A percentile compares a stretch with the other conserved stretches of the same genome.
These are phyloP conservation scores for Melieria crassipennis DNA, from an alignment of 2,888 invertebrate genomes.

Conservation along the genomic window DNA sequence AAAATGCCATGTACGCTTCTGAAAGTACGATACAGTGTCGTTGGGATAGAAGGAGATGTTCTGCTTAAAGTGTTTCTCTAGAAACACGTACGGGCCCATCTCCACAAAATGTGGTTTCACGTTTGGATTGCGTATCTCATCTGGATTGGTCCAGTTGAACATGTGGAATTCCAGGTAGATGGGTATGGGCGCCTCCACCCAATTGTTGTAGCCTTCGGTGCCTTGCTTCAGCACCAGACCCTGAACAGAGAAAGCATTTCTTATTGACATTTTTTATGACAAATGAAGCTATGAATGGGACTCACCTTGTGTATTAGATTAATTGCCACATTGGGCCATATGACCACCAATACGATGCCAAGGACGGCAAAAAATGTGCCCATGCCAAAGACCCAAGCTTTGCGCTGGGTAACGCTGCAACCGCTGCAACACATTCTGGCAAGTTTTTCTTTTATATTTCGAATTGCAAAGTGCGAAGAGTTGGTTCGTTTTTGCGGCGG, in stretches of 20 bases:
- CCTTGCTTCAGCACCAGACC: conserved; percentile 72
- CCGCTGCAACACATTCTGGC: conserved; percentile 58
- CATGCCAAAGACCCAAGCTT: conserved; percentile 62
- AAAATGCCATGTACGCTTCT: conserved; percentile 79
- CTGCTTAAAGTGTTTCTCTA: conserved; percentile 58
- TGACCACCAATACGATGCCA: conserved; percentile 54
- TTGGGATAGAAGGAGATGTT: conserved; percentile 76
- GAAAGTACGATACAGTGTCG: conserved; percentile 80
- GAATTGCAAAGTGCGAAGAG: background rate
- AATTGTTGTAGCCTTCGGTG: conserved; percentile 76
- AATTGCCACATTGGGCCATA: conserved; percentile 57
- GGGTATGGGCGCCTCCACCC: conserved; percentile 85
- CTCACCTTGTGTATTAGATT: conserved; percentile 57
- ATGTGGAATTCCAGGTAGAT: conserved; percentile 80
- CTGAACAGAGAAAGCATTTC: conserved; percentile 61
- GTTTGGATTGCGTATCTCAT: conserved; percentile 68
- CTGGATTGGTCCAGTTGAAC: conserved; percentile 82
- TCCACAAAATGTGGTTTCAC: conserved; percentile 73
- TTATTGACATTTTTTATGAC: background rate
- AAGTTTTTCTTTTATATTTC: conserved; percentile 1
- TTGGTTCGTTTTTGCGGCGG: background rate
- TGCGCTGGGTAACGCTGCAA: conserved; percentile 61
- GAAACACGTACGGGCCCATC: conserved; percentile 73
- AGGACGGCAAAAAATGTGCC: conserved; percentile 54
- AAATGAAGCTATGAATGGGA: background rate